Conservation (phyloP, 1,140 invertebrate genomes). For the Stegodyphus dumicola region DNA sequence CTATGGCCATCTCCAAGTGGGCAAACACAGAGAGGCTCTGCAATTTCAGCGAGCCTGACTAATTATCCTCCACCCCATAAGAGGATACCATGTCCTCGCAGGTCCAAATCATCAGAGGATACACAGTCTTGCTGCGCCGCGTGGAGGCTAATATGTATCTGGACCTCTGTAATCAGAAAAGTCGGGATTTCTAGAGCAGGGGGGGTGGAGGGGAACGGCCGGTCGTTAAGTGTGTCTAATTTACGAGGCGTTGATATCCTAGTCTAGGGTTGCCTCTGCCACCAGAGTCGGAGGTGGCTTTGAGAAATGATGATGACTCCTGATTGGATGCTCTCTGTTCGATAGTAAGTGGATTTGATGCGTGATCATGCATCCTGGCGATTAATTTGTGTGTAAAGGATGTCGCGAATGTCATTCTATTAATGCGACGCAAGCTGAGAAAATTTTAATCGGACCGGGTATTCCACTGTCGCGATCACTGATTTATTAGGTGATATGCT, state of each 20-base stretch:
- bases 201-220: too few relatives aligned
- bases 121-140: not conserved
- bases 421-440: conserved; percentile 7
- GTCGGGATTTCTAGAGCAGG: not conserved
- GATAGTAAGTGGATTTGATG: not conserved
- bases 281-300: not conserved
- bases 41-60: conserved; percentile 2
- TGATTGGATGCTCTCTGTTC: conserved; percentile 20
- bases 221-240: conserved; percentile 31
- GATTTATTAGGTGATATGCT: not conserved
- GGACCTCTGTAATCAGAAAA: conserved; percentile 37
- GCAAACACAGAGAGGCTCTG: too few relatives aligned
- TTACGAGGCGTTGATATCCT: conserved; percentile 14
- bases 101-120: not conserved
- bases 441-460: not conserved
- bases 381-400: conserved; percentile 20
- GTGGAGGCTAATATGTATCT: conserved; percentile 22
- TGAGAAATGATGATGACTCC: conserved; percentile 38
- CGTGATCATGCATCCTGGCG: not conserved
- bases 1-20: not conserved
- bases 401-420: conserved; percentile 26
- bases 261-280: not conserved
- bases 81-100: not conserved
- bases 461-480: too few relatives aligned
- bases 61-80: conserved; percentile 11